Percentiles rank a stretch among this genome's conserved stretches.
These are phyloP conservation scores for Oophaga pumilio DNA, from an alignment of 2,113 vertebrate genomes.

Conservation along the genomic window DNA sequence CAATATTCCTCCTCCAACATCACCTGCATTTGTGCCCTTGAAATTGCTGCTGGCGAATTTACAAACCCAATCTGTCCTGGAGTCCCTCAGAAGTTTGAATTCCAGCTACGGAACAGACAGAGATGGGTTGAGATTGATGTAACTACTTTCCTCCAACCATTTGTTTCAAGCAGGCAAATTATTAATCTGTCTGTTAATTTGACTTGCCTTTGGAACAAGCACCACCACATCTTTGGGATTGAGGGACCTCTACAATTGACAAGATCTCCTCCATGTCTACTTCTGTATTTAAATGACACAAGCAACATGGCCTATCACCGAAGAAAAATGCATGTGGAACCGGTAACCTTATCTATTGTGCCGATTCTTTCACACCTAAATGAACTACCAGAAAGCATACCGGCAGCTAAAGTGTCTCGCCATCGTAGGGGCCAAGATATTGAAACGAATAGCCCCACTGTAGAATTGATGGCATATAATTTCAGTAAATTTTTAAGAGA, in stretches of 20 bases:
- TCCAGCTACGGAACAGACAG: conserved; percentile 62
- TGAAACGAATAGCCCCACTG: conserved; percentile 59
- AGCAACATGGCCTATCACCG: conserved; percentile 77
- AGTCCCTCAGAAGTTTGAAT: conserved; percentile 62
- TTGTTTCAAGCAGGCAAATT: conserved; percentile 74
- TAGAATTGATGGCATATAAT: conserved; percentile 61
- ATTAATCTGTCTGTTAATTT: conserved; percentile 80
- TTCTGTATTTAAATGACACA: conserved; percentile 89
- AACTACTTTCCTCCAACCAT: conserved; percentile 81
- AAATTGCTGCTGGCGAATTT: conserved; percentile 66
- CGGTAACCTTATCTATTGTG: background rate
- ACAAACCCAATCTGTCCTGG: conserved; percentile 66
- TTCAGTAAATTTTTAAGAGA: conserved; percentile 75
- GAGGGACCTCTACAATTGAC: conserved; percentile 57
- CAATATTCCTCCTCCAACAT: conserved; percentile 62
- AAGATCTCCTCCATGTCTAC: conserved; percentile 79
- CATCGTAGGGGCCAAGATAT: conserved; percentile 69
- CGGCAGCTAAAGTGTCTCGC: conserved; percentile 62
- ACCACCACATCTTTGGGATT: conserved; percentile 16
- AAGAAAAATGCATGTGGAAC: conserved; percentile 45
- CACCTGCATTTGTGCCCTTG: conserved; percentile 75
- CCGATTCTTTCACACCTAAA: conserved; percentile 28
- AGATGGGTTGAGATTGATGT: conserved; percentile 88
- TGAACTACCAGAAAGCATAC: conserved; percentile 52
- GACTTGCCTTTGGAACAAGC: conserved; percentile 73